Evolutionary conservation across 2,113 vertebrate genomes (phyloP).

Genomic region (Nannobrachium achirus): DNA sequence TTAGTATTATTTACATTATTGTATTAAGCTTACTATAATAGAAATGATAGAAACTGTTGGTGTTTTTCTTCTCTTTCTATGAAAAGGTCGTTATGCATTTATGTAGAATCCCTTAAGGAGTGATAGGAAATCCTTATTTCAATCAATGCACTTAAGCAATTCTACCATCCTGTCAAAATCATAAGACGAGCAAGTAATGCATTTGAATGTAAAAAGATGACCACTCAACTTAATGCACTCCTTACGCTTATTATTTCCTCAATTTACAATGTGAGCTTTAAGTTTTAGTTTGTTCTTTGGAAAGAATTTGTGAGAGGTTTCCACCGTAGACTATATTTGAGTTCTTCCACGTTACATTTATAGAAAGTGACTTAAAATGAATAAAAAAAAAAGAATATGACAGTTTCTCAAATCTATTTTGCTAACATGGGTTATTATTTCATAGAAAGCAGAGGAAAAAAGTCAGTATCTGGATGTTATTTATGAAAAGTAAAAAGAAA

Average conservation of each 20-base stretch:
- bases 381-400: constrained; percentile 74
- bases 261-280: constrained; percentile 76
- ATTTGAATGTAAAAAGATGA: constrained; percentile 81
- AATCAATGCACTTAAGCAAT: constrained; percentile 80
- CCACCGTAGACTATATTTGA: constrained; percentile 75
- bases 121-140: constrained; percentile 80
- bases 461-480: constrained; percentile 87
- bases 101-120: constrained; percentile 73
- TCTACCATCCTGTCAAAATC: constrained; percentile 74
- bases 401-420: constrained; percentile 86
- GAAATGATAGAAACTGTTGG: constrained; percentile 68
- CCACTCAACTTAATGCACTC: constrained; percentile 71
- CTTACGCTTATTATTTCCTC: constrained; percentile 68
- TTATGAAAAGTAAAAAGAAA: constrained; percentile 80
- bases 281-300: constrained; percentile 67
- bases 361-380: constrained; percentile 79
- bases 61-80: constrained; percentile 74
- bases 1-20: constrained; percentile 75
- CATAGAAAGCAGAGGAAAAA: constrained; percentile 80
- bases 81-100: constrained; percentile 76
- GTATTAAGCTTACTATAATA: constrained; percentile 73
- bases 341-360: constrained; percentile 82
- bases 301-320: constrained; percentile 68
- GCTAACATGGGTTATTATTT: constrained; percentile 87
- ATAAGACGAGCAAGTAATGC: constrained; percentile 74